Percentiles rank a stretch among this genome's conserved stretches.
Evolutionary conservation across 2,113 vertebrate species (phyloP).

Genomic region (Rhagologus leucostigma): DNA sequence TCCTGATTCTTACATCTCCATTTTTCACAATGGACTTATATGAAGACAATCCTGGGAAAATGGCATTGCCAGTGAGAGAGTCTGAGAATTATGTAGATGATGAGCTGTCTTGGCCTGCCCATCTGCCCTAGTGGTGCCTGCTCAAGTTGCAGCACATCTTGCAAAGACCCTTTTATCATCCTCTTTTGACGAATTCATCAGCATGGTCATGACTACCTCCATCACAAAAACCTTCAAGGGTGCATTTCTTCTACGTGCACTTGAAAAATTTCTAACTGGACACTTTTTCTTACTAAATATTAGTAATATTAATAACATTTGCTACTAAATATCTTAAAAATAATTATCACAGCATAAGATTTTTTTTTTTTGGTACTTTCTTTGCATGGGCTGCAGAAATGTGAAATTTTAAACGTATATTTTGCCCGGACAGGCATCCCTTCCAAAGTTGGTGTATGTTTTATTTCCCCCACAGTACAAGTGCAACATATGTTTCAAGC

Average conservation of each 20-base stretch:
- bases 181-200: background rate
- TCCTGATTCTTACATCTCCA: background rate
- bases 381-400: background rate
- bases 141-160: background rate
- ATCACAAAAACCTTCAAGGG: background rate
- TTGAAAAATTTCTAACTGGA: background rate
- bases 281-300: background rate
- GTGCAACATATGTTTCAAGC: constrained; percentile 24
- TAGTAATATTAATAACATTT: background rate
- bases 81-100: background rate
- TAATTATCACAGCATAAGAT: background rate
- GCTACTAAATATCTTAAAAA: background rate
- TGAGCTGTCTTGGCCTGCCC: background rate
- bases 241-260: background rate
- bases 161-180: background rate
- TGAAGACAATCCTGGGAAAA: background rate
- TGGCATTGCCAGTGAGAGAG: background rate
- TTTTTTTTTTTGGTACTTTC: background rate
- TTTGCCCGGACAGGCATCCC: background rate
- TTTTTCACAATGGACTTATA: background rate
- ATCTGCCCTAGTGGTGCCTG: background rate
- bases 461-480: background rate
- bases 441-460: background rate
- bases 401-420: background rate
- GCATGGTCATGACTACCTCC: too few relatives aligned